Base-by-base conservation (phyloP, 2,797 vertebrate genomes). In the Clarias fuscus region DNA sequence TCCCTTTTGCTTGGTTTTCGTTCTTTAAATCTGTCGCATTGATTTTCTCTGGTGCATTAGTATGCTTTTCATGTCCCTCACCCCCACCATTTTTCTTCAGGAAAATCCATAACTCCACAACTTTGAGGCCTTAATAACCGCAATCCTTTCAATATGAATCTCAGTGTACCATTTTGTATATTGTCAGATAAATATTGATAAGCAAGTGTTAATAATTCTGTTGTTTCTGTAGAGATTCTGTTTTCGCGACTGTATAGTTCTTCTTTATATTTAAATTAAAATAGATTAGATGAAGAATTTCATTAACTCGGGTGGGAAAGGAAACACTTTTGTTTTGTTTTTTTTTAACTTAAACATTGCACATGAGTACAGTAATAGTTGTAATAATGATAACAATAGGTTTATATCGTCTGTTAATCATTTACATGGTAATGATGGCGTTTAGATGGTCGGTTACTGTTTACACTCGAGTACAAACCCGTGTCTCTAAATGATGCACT, bases 41-140 rank as follows among this genome's bases (percentile, higher is more conserved):
- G 56, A 61, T 78, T 22, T 61, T 5, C 8, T 61, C 22, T 56
- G n/a, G 6, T 14, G 10, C 53, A 7, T 62, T 68, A 6, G 70
- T 7, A 7, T 40, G 13, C 17, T 64, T 80, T 68, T 14, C 88
- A 89, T 91, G 86, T 76, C 85, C 84, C 88, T 85, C 71, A 8
- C 43, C 8, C 8, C 43, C 43, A 1, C 30, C 43, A 4, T 84
- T 40, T 87, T 81, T 82, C 84, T 84, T 83, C 88, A 88, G 88
- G 89, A 48, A 53, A 84, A 79, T 90, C 86, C 88, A 77, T 89
- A 82, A 85, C 85, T 88, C 77, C 83, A 83, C 83, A 83, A 87
- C 92, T 91, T 64, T 59, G 92, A 94, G 91, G 94, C 95, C 94
- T 95, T 94, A 94, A 91, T 84, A 86, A 59, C 86, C 91, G 85